A percentile compares a stretch with the other conserved stretches of the same genome.
phyloP scores from a whole-genome alignment of 2,888 invertebrate species.

The Mythimna loreyi region DNA sequence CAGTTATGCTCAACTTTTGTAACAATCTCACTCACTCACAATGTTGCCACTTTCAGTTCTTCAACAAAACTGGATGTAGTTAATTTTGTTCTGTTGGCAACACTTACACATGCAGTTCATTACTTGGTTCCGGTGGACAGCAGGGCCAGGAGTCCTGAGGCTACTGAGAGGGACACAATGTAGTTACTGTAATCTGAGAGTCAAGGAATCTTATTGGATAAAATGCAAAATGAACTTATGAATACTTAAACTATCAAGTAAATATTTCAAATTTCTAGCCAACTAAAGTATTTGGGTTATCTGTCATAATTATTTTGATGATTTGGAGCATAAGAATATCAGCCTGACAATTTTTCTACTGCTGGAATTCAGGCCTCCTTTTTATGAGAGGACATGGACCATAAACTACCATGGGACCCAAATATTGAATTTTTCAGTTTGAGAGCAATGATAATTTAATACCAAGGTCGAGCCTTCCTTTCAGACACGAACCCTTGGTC shows the following conservation, averaged over 20 bases:
- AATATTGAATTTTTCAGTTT: too few relatives aligned
- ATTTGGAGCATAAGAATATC: too few relatives aligned
- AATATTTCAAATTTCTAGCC: background rate
- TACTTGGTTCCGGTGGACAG: conserved; percentile 98
- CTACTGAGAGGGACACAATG: conserved; percentile 96
- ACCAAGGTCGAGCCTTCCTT: too few relatives aligned
- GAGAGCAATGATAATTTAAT: too few relatives aligned
- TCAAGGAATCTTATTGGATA: conserved; percentile 69
- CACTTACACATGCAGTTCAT: conserved; percentile 68
- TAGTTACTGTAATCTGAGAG: conserved; percentile 93
- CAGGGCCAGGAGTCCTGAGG: conserved; percentile 97
- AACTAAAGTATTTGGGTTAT: too few relatives aligned
- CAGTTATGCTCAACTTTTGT: conserved; percentile 52
- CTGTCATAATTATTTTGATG: background rate
- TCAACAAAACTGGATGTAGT: conserved; percentile 56
- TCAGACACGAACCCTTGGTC: too few relatives aligned
- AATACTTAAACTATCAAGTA: background rate
- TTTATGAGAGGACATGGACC: too few relatives aligned
- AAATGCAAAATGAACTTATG: conserved; percentile 5
- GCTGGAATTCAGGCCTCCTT: too few relatives aligned
- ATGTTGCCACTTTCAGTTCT: conserved; percentile 62
- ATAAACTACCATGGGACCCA: too few relatives aligned
- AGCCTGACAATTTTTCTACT: too few relatives aligned
- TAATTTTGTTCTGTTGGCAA: conserved; percentile 58
- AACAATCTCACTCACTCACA: conserved; percentile 64